Percentiles rank a stretch among this genome's conserved stretches.
Conservation (phyloP, 2,888 invertebrate species). For the Drosophila buzzatii region DNA sequence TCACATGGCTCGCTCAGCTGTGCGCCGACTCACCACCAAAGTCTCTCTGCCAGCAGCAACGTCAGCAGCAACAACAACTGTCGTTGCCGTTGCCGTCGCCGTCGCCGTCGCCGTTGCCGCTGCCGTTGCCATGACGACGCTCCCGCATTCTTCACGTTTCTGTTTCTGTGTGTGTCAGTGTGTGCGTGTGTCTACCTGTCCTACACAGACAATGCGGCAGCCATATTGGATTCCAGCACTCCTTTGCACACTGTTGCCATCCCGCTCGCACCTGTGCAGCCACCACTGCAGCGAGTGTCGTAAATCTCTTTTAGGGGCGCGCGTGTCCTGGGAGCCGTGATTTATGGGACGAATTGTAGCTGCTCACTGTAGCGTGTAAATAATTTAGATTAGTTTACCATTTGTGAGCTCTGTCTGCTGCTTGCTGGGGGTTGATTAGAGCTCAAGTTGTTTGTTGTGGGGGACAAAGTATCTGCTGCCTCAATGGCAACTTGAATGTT, state of each 20-base stretch:
- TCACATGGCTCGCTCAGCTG: constrained; percentile 41
- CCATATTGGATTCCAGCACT: constrained; percentile 84
- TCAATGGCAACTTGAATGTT: constrained; percentile 22
- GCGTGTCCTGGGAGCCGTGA: constrained; percentile 80
- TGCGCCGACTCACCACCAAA: constrained; percentile 72
- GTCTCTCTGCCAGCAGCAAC: constrained; percentile 15
- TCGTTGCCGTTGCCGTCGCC: constrained; percentile 69
- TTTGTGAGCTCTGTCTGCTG: constrained; percentile 46
- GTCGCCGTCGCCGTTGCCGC: constrained; percentile 63
- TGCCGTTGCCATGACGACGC: constrained; percentile 71
- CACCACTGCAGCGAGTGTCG: constrained; percentile 59
- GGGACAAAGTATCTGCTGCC: constrained; percentile 12
- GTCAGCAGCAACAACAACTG: constrained; percentile 5
- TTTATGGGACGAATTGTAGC: constrained; percentile 78
- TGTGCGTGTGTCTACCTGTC: constrained; percentile 69
- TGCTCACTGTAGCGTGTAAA: constrained; percentile 78
- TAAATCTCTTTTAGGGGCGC: constrained; percentile 81
- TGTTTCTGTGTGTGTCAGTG: constrained; percentile 19
- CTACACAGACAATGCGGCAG: constrained; percentile 68
- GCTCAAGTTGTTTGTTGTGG: constrained; percentile 43
- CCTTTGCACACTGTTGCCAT: constrained; percentile 59
- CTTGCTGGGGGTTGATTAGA: constrained; percentile 60
- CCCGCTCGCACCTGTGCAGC: constrained; percentile 56
- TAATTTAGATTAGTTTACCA: constrained; percentile 78
- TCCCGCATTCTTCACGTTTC: constrained; percentile 22